Evolutionary conservation across 2,888 invertebrate genomes (phyloP), one percentile per base, ranked within the genome.

Genomic region (Acholoe squamosa): DNA sequence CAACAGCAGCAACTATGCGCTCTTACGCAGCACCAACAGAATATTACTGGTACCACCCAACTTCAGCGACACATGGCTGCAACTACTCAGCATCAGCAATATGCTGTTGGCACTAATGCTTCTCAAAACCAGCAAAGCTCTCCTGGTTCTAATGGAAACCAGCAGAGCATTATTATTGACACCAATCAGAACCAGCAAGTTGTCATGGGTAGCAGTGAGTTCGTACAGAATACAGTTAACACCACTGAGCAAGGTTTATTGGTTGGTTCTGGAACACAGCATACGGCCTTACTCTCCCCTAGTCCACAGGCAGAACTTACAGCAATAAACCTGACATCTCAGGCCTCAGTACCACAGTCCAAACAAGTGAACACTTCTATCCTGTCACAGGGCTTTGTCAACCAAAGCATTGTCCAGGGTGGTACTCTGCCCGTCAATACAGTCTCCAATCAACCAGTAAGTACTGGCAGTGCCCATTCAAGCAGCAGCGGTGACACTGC

Each of bases 281-380:
- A 43, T 43, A 43, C 43, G 5, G 61, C n/a, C 22, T 61, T 61
- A 61, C 61, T 61, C 7, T 61, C 61, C 5, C 61, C 19, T n/a
- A 19, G n/a, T 19, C 3, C 31, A 5, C 76, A 76, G 31, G 31
- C 28, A 76, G 28, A 76, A 31, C 28, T n/a, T 3, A 31, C 76
- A 31, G 76, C 76, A 25, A 76, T 76, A 3, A 76, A 76, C 31
- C 31, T 76, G 76, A 43, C 61, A n/a, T 61, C 61, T 61, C 61
- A 61, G 19, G 61, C 19, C 22, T n/a, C 19, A 14, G 61, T 61
- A 61, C 61, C 61, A 61, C 61, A 61, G 61, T 61, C 61, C n/a
- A 61, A 61, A 61, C 61, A 61, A 3, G 5, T 61, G n/a, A n/a
- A 61, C 61, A 61, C 12, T n/a, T 61, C 22, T 61, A 14, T 19